Percentiles rank a stretch among this genome's conserved stretches.
These are phyloP conservation scores for Plagodis pulveraria DNA, from an alignment of 2,888 invertebrate genomes.

Conservation along the genomic window DNA sequence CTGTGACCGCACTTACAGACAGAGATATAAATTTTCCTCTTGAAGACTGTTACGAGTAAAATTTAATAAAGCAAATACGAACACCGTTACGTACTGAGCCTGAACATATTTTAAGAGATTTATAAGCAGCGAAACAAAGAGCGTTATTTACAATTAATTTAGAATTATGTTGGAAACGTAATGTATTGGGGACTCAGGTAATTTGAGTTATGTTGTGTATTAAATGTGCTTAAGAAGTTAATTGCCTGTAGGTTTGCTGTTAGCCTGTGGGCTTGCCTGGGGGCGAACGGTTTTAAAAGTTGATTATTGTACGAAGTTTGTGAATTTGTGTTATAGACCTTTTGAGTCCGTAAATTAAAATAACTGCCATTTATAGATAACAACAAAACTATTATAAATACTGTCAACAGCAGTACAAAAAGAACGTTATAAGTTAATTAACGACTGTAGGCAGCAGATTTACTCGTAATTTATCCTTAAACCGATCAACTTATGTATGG, in stretches of 20 bases:
- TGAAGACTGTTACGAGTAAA: conserved; percentile 65
- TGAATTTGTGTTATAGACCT: no score
- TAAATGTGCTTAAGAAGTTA: conserved; percentile 14
- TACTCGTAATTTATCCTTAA: no score
- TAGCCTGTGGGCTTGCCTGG: no score
- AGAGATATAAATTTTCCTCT: conserved; percentile 67
- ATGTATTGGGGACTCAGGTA: conserved; percentile 48
- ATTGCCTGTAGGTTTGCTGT: conserved; percentile 6
- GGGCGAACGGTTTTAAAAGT: no score
- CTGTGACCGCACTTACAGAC: conserved; percentile 52
- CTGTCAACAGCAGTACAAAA: no score
- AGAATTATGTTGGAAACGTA: conserved; percentile 61
- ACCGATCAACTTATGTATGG: no score
- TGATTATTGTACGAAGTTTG: no score
- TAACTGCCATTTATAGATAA: no score
- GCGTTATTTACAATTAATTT: conserved; percentile 70
- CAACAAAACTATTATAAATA: no score
- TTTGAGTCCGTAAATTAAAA: no score
- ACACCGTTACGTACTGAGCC: conserved; percentile 61
- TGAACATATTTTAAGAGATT: conserved; percentile 71
- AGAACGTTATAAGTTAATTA: no score
- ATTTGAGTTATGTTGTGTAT: conserved; percentile 32
- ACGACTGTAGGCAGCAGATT: no score
- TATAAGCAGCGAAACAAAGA: conserved; percentile 62
- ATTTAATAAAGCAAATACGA: conserved; percentile 77